Conservation (phyloP, 1,140 invertebrate species). For the Diuraphis noxia region DNA sequence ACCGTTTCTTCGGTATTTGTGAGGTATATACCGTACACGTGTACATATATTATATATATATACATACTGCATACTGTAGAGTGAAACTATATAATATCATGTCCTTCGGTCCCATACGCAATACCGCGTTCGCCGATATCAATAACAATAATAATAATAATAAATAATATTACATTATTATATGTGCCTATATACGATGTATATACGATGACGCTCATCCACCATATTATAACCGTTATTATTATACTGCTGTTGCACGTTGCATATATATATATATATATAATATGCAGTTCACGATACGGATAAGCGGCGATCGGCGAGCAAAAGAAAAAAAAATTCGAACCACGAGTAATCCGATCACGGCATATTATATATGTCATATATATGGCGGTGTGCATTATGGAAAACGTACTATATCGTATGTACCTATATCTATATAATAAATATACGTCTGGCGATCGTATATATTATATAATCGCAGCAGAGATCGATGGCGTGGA, state of each 20-base stretch:
- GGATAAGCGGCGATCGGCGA: not conserved
- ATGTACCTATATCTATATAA: not conserved
- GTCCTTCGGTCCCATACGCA: not conserved
- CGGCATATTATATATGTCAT: not conserved
- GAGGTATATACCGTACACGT: not conserved
- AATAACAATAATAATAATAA: constrained; percentile 13
- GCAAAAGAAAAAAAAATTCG: not conserved
- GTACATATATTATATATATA: no score
- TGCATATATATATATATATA: no score
- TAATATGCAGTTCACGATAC: not conserved
- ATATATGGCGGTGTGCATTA: not conserved
- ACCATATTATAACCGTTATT: not conserved
- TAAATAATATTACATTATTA: constrained; percentile 2
- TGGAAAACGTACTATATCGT: not conserved
- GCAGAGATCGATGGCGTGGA: not conserved
- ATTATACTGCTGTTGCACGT: not conserved
- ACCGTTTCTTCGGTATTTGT: constrained; percentile 22
- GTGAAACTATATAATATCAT: not conserved
- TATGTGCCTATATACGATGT: not conserved
- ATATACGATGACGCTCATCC: no score
- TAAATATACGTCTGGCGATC: not conserved
- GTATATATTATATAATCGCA: not conserved
- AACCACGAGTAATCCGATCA: not conserved
- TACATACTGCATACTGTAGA: no score
- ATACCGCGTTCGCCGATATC: not conserved